phyloP scores from a whole-genome alignment of 2,797 vertebrate genomes.

The Lagodon rhomboides region DNA sequence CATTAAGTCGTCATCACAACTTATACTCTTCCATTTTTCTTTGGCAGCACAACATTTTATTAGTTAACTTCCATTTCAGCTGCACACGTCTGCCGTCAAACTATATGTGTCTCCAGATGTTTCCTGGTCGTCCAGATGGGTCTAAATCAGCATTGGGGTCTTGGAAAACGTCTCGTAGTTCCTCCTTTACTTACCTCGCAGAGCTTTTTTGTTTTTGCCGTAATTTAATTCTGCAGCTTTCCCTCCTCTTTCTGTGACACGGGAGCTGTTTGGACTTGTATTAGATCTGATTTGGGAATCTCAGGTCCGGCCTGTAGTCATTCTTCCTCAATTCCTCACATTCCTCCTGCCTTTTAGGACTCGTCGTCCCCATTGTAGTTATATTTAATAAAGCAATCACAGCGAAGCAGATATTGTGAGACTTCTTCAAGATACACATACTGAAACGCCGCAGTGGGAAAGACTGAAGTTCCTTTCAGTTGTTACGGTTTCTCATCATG shows the following conservation, averaged over 20 bases:
- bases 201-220: neutral
- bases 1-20: constrained; percentile 7
- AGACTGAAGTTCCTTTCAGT: constrained; percentile 31
- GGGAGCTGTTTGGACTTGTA: constrained; percentile 45
- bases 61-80: neutral
- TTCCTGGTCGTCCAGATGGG: neutral
- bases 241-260: neutral
- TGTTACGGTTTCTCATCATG: constrained; percentile 29
- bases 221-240: constrained; percentile 8
- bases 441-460: neutral
- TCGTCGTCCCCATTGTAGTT: neutral
- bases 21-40: constrained; percentile 9
- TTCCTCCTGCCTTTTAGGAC: constrained; percentile 39
- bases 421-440: neutral
- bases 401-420: constrained; percentile 1
- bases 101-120: neutral
- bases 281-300: constrained; percentile 40
- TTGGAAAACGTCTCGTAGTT: neutral
- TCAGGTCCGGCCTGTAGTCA: constrained; percentile 17
- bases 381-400: constrained; percentile 2
- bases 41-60: neutral
- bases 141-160: neutral
- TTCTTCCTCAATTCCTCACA: constrained; percentile 42
- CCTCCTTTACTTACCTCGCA: too few species aligned
- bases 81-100: neutral